These are phyloP conservation scores for Pseudomyrmex cubaensis DNA, from an alignment of 1,140 invertebrate genomes.

Conservation along the genomic window DNA sequence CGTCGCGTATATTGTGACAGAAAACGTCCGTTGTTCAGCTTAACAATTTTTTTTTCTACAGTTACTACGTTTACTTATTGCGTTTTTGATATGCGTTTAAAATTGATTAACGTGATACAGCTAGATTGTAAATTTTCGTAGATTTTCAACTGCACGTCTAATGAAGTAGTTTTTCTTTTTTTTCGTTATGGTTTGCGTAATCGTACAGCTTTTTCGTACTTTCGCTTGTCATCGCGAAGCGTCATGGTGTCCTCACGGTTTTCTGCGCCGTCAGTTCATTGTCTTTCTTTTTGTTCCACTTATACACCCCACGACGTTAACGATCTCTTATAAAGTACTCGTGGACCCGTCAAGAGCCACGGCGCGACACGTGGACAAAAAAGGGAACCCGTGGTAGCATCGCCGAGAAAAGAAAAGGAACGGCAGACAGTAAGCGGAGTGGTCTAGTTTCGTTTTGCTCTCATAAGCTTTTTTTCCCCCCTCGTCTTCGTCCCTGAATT, in stretches of 20 bases:
- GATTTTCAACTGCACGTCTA: too few relatives aligned
- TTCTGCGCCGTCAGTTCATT: conserved; percentile 32
- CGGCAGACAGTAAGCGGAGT: conserved; percentile 59
- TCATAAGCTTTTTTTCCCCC: neutral
- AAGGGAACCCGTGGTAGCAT: conserved; percentile 35
- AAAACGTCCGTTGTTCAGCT: too few relatives aligned
- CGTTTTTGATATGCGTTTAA: too few relatives aligned
- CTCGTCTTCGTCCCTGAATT: conserved; percentile 7
- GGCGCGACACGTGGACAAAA: conserved; percentile 57
- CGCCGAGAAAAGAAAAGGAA: conserved; percentile 44
- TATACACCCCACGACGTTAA: conserved; percentile 58
- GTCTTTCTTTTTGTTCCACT: conserved; percentile 34
- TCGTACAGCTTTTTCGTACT: neutral
- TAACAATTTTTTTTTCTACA: too few relatives aligned
- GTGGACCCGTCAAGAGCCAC: conserved; percentile 44
- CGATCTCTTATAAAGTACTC: conserved; percentile 67
- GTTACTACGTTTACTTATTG: too few relatives aligned
- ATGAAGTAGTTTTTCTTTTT: neutral
- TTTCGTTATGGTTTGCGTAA: neutral
- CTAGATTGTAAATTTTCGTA: too few relatives aligned
- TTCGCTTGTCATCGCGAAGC: conserved; percentile 15
- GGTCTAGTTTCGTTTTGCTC: conserved; percentile 62
- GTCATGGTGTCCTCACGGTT: neutral
- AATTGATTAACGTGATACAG: too few relatives aligned
- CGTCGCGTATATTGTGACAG: neutral